Evolutionary conservation across 2,797 vertebrate genomes (phyloP), one percentile per base, ranked within the genome.

Genomic region (Meriones psammophilus): DNA sequence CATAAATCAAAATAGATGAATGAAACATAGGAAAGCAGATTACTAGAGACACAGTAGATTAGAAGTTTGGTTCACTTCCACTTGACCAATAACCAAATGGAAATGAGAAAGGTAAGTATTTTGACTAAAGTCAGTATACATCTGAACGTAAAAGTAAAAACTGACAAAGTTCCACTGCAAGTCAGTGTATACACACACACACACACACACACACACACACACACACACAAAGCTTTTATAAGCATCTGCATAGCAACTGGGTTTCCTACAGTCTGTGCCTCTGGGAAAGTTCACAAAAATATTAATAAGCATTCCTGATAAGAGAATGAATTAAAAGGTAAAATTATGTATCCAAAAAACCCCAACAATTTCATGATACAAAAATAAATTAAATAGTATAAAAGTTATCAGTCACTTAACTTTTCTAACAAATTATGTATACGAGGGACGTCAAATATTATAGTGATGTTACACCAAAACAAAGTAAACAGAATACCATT

Each of bases 121-220:
- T 92, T 91, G 68, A 22, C 14, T 58, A 91, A 94, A 50, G 56
- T 91, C 60, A 79, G 5, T 26, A 88, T 83, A 36, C 3, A 93
- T 74, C 13, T 13, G n/a, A 66, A 12, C 18, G 30, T 50, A 54
- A 94, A 91, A 77, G n/a, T 50, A 54, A 94, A 91, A 77, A 77
- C 0, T 92, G 20, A 24, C 26, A 50, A 89, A 62, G 30, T 39
- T 18, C 71, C 58, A 83, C 8, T 94, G 24, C 14, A 39, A 36
- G 33, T 50, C 46, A 50, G 46, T 50, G 46, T 50, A 15, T 36
- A 2, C 46, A 56, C 33, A 15, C 50, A 2, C 46, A 56, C 33
- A 42, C 10, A 33, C 28, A 46, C 8, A 69, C 5, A 20, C 39
- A 39, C 39, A 39, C 39, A 39, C 39, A 39, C 39, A 39, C 39